phyloP scores from a whole-genome alignment of 2,797 vertebrate species.

The Phaenicophaeus curvirostris region DNA sequence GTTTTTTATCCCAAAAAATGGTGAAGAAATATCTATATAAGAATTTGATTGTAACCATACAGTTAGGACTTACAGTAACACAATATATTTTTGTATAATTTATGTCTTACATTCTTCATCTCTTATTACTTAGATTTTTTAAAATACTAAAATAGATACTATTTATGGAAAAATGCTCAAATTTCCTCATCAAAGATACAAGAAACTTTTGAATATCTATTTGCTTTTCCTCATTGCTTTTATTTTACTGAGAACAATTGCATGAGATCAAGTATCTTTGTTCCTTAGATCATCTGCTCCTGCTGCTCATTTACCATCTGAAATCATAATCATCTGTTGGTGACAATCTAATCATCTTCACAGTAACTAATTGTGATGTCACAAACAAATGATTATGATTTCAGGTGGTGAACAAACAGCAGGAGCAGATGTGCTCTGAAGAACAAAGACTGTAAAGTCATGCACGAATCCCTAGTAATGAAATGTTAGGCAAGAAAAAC shows the following conservation, averaged over 20 bases:
- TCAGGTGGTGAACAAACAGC: conserved; percentile 75
- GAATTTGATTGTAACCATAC: neutral
- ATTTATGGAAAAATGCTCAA: neutral
- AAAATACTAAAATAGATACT: neutral
- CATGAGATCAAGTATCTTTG: conserved; percentile 60
- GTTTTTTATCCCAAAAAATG: neutral
- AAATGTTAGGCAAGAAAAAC: conserved; percentile 66
- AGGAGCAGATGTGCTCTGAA: conserved; percentile 71
- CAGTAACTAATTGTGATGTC: conserved; percentile 71
- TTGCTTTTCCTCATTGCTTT: neutral
- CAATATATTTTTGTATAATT: neutral
- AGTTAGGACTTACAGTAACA: neutral
- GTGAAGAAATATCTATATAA: neutral
- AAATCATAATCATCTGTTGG: conserved; percentile 72
- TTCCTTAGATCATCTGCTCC: conserved; percentile 66
- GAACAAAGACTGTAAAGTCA: conserved; percentile 70
- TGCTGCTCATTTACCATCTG: conserved; percentile 72
- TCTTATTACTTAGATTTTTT: neutral
- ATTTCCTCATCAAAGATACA: neutral
- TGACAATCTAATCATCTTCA: conserved; percentile 69
- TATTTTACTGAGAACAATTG: neutral
- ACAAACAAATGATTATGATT: conserved; percentile 73
- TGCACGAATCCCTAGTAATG: conserved; percentile 50
- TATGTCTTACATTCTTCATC: neutral
- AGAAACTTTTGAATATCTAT: neutral